These are phyloP conservation scores for Emesis furor DNA, from an alignment of 2,888 invertebrate genomes.

Conservation along the genomic window DNA sequence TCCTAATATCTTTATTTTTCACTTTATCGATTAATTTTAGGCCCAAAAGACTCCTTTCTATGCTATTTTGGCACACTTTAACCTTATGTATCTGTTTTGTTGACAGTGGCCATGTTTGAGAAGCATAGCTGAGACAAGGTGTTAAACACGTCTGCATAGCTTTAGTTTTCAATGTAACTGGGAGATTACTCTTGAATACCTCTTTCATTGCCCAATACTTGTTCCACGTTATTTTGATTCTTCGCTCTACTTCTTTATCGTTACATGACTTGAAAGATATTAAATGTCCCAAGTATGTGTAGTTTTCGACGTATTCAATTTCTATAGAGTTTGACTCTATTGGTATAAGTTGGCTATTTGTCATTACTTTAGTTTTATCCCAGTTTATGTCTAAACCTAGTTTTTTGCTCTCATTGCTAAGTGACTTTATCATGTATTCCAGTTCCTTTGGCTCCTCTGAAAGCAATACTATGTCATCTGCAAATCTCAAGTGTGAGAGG, in stretches of 20 bases:
- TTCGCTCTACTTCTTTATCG: slow-evolving; percentile 44
- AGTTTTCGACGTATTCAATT: slow-evolving; percentile 26
- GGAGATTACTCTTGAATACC: not conserved
- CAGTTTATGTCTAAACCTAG: too few species aligned
- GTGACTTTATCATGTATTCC: not conserved
- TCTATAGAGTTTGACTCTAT: not conserved
- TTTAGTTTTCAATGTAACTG: not conserved
- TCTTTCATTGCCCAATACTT: slow-evolving; percentile 46
- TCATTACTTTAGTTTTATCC: slow-evolving; percentile 8
- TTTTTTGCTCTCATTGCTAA: slow-evolving; percentile 4
- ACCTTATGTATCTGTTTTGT: not conserved
- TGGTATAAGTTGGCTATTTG: slow-evolving; percentile 26
- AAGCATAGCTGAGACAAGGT: not conserved
- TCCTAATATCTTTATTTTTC: not conserved
- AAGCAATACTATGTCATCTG: not conserved
- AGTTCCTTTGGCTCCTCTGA: not conserved
- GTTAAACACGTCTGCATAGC: not conserved
- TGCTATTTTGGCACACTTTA: not conserved
- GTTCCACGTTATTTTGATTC: slow-evolving; percentile 49
- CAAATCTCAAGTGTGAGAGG: not conserved
- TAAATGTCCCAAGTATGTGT: slow-evolving; percentile 44
- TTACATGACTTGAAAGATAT: slow-evolving; percentile 38
- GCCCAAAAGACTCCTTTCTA: not conserved
- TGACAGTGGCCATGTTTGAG: not conserved
- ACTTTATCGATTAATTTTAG: not conserved